Evolutionary conservation across 2,113 vertebrate species (phyloP), one percentile per base, ranked within the genome.

Genomic region (Salminus brasiliensis): DNA sequence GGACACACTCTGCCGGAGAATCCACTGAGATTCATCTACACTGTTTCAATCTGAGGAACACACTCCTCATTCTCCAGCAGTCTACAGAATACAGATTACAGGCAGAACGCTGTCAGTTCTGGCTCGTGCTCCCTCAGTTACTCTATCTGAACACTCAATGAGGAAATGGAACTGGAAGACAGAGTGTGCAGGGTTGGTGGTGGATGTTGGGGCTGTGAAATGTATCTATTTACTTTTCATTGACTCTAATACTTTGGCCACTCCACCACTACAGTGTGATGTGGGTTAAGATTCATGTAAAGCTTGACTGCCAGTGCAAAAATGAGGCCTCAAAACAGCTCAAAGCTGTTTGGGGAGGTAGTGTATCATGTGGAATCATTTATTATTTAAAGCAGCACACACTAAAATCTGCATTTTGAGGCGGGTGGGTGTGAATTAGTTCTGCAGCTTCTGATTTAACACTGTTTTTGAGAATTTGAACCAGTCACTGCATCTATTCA

Each of bases 251-350:
- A 63, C 4, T 60, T 30, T 60, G 27, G 1, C 27, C 30, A 2
- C 11, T 30, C 30, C 29, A 63, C 12, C 13, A 63, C 60, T 63
- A 32, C 57, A 36, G 13, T 30, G 3, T 8, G 29, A 62, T 5
- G 32, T 6, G 21, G 12, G 25, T 32, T 12, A 29, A 30, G 12
- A 16, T 60, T 29, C 32, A 18, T 32, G 43, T 53, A 29, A 55
- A 69, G 36, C 49, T 55, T n/a, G n/a, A n/a, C n/a, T n/a, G n/a
- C n/a, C 12, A 59, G 29, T 47, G 65, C 25, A 78, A 78, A 78
- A 12, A 78, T 6, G 30, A 21, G 11, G 55, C 36, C 16, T 16
- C 21, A 30, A 30, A 15, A 29, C 15, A 11, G 13, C 59, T 62
- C 11, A 32, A 12, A 70, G 52, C 65, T 47, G 27, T 57, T 77